Base-by-base conservation (phyloP, 2,113 vertebrate species). In the Seriola aureovittata region DNA sequence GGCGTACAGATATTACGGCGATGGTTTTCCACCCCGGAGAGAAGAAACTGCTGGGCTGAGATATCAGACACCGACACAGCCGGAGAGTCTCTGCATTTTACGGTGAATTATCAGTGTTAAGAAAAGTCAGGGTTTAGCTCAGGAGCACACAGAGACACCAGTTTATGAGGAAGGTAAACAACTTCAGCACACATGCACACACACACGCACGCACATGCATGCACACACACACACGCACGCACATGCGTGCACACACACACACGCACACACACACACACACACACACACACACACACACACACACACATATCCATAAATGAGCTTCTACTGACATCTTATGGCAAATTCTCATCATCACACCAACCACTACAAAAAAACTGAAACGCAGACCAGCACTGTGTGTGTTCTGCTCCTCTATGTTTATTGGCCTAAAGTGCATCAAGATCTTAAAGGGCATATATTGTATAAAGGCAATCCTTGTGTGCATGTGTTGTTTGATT, bases 271-370 rank as follows among this genome's bases (percentile, higher is more conserved):
- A 36, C 13, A 71, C 46, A 29, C 25, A 29, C 25, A 29, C 25
- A 29, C 25, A 29, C 29, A 29, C 29, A 29, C 29, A 29, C 29
- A 29, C 29, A 29, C 29, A 29, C 29, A 29, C 29, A 29, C 29
- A 2, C 29, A 29, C 2, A 29, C 29, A 29, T 3, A 29, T 29
- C 23, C 1, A 57, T n/a, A 17, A 40, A 54, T 84, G 12, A 71
- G 46, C 9, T 60, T 84, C 63, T 81, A 80, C 88, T 85, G 86
- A 78, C 86, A 70, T 58, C 90, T 83, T 9, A 1, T 81, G 90
- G 77, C 1, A 10, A 17, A 5, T 54, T 34, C 0, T 7, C 0
- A 0, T 62, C 65, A 84, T 67, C 66, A 68, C 85, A 77, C 4
- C 38, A 10, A 54, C 2, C 40, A 67, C 32, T 36, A 25, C 21